These are phyloP conservation scores for Drosophila picticornis DNA, from an alignment of 2,888 invertebrate genomes.

Conservation along the genomic window DNA sequence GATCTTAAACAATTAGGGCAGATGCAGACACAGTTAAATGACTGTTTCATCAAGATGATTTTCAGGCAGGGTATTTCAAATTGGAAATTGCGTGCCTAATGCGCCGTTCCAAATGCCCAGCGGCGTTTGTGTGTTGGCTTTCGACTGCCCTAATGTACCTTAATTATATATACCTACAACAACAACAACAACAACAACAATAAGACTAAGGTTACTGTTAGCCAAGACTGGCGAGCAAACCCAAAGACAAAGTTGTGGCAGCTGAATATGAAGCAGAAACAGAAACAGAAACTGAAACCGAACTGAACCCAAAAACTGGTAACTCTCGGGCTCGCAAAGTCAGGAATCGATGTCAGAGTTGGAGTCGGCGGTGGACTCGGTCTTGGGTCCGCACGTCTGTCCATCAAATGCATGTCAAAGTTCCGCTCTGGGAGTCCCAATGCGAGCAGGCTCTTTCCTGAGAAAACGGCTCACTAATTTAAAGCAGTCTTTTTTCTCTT, in stretches of 20 bases:
- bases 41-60: neutral
- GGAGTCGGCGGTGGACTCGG: conserved; percentile 1
- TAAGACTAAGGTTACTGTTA: conserved; percentile 50
- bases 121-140: conserved; percentile 50
- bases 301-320: conserved; percentile 4
- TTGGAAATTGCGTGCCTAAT: conserved; percentile 77
- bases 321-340: neutral
- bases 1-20: neutral
- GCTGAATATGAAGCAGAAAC: conserved; percentile 8
- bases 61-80: conserved; percentile 37
- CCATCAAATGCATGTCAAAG: conserved; percentile 79
- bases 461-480: conserved; percentile 75
- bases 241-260: conserved; percentile 18
- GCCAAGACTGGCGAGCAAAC: conserved; percentile 27
- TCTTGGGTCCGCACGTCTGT: conserved; percentile 41
- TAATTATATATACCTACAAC: conserved; percentile 59
- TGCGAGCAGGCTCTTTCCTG: conserved; percentile 43
- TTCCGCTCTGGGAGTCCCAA: conserved; percentile 68
- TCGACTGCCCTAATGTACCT: conserved; percentile 72
- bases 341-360: conserved; percentile 10
- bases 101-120: conserved; percentile 61
- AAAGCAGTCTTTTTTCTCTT: conserved; percentile 55
- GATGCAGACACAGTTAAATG: neutral
- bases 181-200: conserved; percentile 38
- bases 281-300: conserved; percentile 1